Conservation (phyloP, 2,797 vertebrate genomes). For the Macrochelys suwanniensis region DNA sequence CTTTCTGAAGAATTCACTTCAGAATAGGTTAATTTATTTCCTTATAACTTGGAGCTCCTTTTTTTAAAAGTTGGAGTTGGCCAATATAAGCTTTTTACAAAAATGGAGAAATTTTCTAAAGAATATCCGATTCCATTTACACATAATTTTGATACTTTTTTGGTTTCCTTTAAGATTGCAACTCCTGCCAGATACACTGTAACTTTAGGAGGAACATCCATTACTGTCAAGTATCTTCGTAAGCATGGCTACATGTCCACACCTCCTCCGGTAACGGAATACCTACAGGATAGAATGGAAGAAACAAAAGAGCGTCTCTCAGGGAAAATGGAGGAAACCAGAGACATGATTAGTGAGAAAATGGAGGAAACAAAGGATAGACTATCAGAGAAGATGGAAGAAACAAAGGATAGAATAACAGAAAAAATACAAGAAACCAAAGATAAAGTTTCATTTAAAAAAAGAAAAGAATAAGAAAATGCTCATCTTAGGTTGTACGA, state of each 20-base stretch:
- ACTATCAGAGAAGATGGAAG: slow-evolving; percentile 92
- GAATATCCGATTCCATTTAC: not conserved
- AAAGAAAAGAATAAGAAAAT: slow-evolving; percentile 85
- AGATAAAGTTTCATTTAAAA: slow-evolving; percentile 92
- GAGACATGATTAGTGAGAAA: slow-evolving; percentile 85
- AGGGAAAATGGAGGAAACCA: slow-evolving; percentile 93
- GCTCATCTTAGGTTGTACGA: slow-evolving; percentile 25
- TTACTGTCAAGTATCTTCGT: slow-evolving; percentile 93
- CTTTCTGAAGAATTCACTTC: not conserved
- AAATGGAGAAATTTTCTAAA: not conserved
- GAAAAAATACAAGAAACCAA: slow-evolving; percentile 95
- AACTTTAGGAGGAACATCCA: slow-evolving; percentile 95
- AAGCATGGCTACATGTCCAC: slow-evolving; percentile 93
- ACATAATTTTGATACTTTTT: not conserved
- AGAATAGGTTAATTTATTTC: not conserved
- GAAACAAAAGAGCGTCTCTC: slow-evolving; percentile 90
- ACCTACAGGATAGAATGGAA: slow-evolving; percentile 96
- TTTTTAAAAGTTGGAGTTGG: not conserved
- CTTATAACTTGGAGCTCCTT: not conserved
- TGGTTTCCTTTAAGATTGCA: slow-evolving; percentile 87
- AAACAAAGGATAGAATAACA: slow-evolving; percentile 90
- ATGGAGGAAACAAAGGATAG: slow-evolving; percentile 90
- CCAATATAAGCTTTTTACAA: not conserved
- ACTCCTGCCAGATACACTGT: slow-evolving; percentile 94
- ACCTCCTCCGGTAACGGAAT: slow-evolving; percentile 93